Base-by-base conservation (phyloP, 2,888 invertebrate genomes). In the Monochamus alternatus region DNA sequence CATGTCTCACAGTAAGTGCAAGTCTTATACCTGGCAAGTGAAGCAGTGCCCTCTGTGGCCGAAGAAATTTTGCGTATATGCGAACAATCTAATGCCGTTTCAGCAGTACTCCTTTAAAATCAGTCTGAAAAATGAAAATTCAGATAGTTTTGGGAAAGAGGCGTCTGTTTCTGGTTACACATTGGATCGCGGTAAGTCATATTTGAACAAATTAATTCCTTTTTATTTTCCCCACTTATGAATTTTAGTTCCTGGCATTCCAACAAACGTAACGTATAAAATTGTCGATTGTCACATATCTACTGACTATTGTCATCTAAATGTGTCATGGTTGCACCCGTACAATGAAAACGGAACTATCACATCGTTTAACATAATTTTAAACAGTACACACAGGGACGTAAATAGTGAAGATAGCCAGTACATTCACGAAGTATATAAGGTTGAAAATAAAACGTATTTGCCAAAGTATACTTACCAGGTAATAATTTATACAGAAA, bases 321-420 rank as follows among this genome's bases (percentile, higher is more conserved):
- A 87, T 74, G 78, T 88, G 47, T 85, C 82, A 59, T 88, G 88
- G 88, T 43, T 75, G 7, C 88, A 88, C 81, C 88, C 88, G 0
- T 85, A 85, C 68, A 59, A 85, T 64, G 87, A 87, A 75, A 87
- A 85, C 76, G 86, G 85, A 14, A 83, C 85, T 3, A 88, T 88
- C 52, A 85, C 82, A 7, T 74, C 80, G 12, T 88, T 88, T 75
- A 84, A 87, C 66, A 83, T 88, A 5, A 77, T 86, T 31, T 75
- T 88, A 58, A 85, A 84, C 71, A 79, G 79, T 64, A 84, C 84
- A 2, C 82, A 83, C 68, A 80, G 78, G 60, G 62, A 70, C 38
- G 79, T 77, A 31, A 77, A 78, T 52, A 77, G 75, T 12, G 80
- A 81, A 55, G 83, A 85, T 63, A 65, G 78, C 47, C 80, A 82